Percentiles rank a stretch among this genome's conserved stretches.
Conservation (phyloP, 1,140 invertebrate genomes). For the Apis dorsata region DNA sequence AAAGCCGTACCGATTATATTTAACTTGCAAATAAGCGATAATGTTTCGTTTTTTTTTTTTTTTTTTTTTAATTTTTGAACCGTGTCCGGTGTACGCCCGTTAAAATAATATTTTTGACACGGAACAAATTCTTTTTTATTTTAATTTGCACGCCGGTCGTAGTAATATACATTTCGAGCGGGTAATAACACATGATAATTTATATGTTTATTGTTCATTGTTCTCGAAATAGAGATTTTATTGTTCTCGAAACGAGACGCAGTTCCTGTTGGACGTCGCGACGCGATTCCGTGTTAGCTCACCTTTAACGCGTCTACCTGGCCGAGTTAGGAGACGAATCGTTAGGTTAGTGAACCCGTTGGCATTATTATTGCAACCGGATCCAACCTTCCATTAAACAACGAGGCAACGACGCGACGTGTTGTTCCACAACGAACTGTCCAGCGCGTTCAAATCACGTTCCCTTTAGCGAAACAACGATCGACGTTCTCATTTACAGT, state of each 20-base stretch:
- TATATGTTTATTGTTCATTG: not conserved
- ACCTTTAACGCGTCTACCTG: constrained; percentile 46
- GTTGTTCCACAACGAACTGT: constrained; percentile 30
- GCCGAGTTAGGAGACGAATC: constrained; percentile 45
- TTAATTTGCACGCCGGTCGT: no score
- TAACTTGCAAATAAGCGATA: no score
- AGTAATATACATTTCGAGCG: not conserved
- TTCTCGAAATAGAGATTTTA: not conserved
- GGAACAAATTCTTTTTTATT: no score
- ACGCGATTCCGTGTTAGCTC: constrained; percentile 32
- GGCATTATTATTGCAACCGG: constrained; percentile 55
- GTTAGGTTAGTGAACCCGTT: constrained; percentile 53
- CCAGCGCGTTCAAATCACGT: constrained; percentile 41
- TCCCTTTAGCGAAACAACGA: constrained; percentile 34
- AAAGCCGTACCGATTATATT: no score
- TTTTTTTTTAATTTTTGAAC: no score
- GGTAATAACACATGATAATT: not conserved
- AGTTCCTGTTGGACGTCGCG: not conserved
- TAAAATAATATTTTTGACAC: no score
- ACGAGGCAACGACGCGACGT: constrained; percentile 38
- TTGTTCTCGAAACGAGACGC: not conserved
- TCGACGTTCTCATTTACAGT: constrained; percentile 40
- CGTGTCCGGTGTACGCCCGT: no score
- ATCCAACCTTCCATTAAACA: constrained; percentile 55
- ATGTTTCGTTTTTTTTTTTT: no score